Evolutionary conservation across 2,888 invertebrate species (phyloP).

Genomic region (Thecophora atra): DNA sequence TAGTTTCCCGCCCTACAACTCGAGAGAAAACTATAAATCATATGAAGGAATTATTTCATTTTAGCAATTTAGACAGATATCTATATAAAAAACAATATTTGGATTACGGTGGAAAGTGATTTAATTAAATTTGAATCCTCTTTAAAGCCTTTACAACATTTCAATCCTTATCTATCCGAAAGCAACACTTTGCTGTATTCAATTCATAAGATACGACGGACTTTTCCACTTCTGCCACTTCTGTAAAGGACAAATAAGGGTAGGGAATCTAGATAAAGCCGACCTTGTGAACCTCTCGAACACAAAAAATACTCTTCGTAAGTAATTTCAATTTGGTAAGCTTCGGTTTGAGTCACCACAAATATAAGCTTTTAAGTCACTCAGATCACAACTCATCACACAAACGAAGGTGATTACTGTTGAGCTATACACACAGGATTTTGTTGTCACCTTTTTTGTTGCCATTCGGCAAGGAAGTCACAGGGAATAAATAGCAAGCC

Average conservation of each 20-base stretch:
- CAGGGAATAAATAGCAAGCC: conserved; percentile 4
- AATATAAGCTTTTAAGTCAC: conserved; percentile 12
- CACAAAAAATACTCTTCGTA: too few relatives aligned
- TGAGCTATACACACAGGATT: background rate
- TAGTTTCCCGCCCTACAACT: too few relatives aligned
- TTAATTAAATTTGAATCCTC: conserved; percentile 1
- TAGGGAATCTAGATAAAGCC: background rate
- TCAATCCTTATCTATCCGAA: conserved; percentile 2
- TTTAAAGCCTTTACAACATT: background rate
- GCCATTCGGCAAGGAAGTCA: background rate
- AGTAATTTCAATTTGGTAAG: conserved; percentile 14
- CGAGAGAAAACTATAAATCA: too few relatives aligned
- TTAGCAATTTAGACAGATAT: too few relatives aligned
- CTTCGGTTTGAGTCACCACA: conserved; percentile 9
- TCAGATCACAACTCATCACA: conserved; percentile 12
- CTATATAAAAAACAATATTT: too few relatives aligned
- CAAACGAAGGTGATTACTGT: conserved; percentile 3
- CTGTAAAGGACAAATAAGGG: too few relatives aligned
- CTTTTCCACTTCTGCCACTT: too few relatives aligned
- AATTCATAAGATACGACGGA: too few relatives aligned
- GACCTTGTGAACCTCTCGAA: too few relatives aligned
- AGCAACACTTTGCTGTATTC: background rate
- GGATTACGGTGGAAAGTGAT: background rate
- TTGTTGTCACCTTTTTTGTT: conserved; percentile 19
- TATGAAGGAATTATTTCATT: too few relatives aligned